Evolutionary conservation across 2,888 invertebrate genomes (phyloP).

Genomic region (Diabrotica balteata): DNA sequence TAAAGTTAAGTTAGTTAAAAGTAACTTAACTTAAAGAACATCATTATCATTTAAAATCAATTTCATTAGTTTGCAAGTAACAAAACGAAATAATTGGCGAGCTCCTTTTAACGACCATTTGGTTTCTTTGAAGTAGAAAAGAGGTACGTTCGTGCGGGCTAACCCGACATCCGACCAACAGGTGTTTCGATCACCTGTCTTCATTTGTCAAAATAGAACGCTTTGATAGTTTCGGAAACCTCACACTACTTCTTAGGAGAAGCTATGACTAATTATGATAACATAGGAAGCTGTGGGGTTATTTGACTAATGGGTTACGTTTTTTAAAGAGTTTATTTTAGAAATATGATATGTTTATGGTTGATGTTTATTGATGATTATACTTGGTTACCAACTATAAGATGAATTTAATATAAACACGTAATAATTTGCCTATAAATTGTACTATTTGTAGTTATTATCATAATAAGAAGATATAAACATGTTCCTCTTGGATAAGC

Average conservation of each 20-base stretch:
- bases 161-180: neutral
- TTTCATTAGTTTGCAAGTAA: neutral
- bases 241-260: constrained; percentile 32
- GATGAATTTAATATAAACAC: too few relatives aligned
- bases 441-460: neutral
- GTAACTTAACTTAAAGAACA: too few relatives aligned
- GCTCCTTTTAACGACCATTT: constrained; percentile 19
- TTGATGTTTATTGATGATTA: neutral
- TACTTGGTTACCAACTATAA: too few relatives aligned
- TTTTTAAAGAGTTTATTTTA: neutral
- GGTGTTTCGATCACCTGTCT: constrained; percentile 3
- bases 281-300: constrained; percentile 19
- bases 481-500: too few relatives aligned
- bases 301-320: neutral
- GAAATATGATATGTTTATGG: neutral
- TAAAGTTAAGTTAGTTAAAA: too few relatives aligned
- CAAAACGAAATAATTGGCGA: constrained; percentile 19
- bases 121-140: constrained; percentile 17
- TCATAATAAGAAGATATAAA: too few relatives aligned
- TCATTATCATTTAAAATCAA: neutral
- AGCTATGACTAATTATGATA: constrained; percentile 28
- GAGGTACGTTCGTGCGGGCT: neutral
- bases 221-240: constrained; percentile 21
- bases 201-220: neutral
- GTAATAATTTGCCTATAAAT: neutral